Conservation (phyloP, 2,797 vertebrate genomes). For the Pseudomugil tenellus region DNA sequence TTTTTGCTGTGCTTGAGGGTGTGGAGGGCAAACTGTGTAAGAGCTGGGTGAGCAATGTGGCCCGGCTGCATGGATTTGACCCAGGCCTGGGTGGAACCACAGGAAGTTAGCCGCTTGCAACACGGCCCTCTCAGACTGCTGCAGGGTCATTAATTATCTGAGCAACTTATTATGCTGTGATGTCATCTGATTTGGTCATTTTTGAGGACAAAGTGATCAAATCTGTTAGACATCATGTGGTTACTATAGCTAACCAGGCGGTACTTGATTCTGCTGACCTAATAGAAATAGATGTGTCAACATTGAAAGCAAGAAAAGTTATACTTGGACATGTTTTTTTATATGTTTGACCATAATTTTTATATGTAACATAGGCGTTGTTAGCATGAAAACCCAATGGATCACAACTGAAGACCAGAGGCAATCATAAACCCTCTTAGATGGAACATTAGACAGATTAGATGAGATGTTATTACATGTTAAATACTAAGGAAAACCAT, state of each 20-base stretch:
- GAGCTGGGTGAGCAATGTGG: conserved; percentile 59
- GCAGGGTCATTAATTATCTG: conserved; percentile 47
- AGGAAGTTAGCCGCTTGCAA: conserved; percentile 56
- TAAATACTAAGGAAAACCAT: too few species aligned
- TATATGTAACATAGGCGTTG: too few species aligned
- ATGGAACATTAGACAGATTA: neutral
- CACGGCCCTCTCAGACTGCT: conserved; percentile 16
- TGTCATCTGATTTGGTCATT: conserved; percentile 48
- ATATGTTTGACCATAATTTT: neutral
- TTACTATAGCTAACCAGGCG: too few species aligned
- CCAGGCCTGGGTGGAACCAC: conserved; percentile 66
- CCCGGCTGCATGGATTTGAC: conserved; percentile 62
- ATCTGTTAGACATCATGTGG: conserved; percentile 20
- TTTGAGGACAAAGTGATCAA: conserved; percentile 17
- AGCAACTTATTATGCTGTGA: conserved; percentile 37
- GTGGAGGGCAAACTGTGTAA: conserved; percentile 49
- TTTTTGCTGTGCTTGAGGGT: conserved; percentile 54
- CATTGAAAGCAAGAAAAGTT: neutral
- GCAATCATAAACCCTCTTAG: neutral
- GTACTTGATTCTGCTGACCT: neutral
- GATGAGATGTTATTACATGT: too few species aligned
- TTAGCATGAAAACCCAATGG: too few species aligned
- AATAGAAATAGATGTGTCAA: neutral
- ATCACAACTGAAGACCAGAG: too few species aligned
- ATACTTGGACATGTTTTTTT: too few species aligned